phyloP scores from a whole-genome alignment of 2,888 invertebrate species.

The Rotaria socialis region DNA sequence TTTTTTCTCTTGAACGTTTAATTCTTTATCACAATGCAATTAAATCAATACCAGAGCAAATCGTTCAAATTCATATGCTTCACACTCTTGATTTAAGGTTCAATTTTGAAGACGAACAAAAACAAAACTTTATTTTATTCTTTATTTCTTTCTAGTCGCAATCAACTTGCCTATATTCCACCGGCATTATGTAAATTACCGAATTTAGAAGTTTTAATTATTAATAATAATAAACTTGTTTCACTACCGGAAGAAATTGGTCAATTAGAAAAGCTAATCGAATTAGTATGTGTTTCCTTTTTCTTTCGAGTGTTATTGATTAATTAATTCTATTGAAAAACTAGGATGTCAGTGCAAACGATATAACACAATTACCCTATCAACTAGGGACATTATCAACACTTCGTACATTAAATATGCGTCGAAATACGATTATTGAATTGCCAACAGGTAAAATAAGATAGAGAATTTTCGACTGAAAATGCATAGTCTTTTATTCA shows the following conservation, averaged over 20 bases:
- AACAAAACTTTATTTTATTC: not conserved
- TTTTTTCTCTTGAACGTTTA: slow-evolving; percentile 79
- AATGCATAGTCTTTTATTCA: not conserved
- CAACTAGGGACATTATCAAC: slow-evolving; percentile 77
- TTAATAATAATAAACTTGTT: slow-evolving; percentile 79
- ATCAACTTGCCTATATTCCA: slow-evolving; percentile 79
- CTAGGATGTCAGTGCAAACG: slow-evolving; percentile 81
- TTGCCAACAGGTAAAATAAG: slow-evolving; percentile 71
- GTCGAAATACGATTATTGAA: slow-evolving; percentile 79
- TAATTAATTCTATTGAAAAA: not conserved
- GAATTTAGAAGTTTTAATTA: slow-evolving; percentile 67
- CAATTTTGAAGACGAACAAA: not conserved
- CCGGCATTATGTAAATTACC: slow-evolving; percentile 82
- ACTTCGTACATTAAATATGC: slow-evolving; percentile 74
- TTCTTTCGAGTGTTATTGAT: too few species aligned
- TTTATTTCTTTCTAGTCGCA: slow-evolving; percentile 55
- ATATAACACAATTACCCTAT: slow-evolving; percentile 78
- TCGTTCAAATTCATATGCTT: not conserved
- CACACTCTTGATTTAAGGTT: slow-evolving; percentile 37
- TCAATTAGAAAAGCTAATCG: slow-evolving; percentile 71
- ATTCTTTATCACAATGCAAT: slow-evolving; percentile 85
- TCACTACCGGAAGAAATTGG: slow-evolving; percentile 83
- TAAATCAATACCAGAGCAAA: slow-evolving; percentile 73
- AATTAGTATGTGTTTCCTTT: slow-evolving; percentile 63
- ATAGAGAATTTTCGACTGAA: too few species aligned